Evolutionary conservation across 2,113 vertebrate genomes (phyloP), one percentile per base, ranked within the genome.

Genomic region (Trichomycterus rosablanca): DNA sequence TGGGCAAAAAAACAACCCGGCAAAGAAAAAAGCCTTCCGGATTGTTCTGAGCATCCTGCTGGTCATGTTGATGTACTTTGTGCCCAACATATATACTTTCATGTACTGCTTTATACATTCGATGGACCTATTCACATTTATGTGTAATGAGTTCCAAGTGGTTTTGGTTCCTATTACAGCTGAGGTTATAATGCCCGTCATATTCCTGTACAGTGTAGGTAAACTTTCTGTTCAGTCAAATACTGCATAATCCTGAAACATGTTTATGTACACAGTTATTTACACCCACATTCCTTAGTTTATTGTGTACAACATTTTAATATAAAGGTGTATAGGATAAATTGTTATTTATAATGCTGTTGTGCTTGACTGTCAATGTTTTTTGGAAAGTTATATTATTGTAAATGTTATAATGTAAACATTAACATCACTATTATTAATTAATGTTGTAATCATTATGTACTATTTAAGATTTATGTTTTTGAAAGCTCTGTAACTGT

Each of bases 11-110:
- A 11, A 61, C 9, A 51, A 40, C 48, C 28, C 52, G 2, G 23
- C 24, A 28, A 74, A 64, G 52, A 70, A 46, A 37, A 53, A 22
- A 6, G 67, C 72, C 23, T 50, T 63, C 46, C 7, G 14, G 18
- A 35, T 56, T 18, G 32, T 67, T n/a, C 15, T 52, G 15, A 45
- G 19, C 28, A 71, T 43, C 5, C 5, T 64, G 16, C 7, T 67
- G 7, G 14, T 10, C 7, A 7, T 22, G 15, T 1, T 30, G 16
- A 1, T 55, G n/a, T 70, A 32, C 35, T 55, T 28, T 18, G 7
- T 63, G 9, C 43, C 64, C 12, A 28, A 42, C 11, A 20, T 40
- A 1, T 45, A 3, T 2, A 12, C 49, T 11, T 26, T 40, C 9
- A 37, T 28, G 7, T 74, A 54, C 30, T 3, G 5, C 4, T 22